phyloP scores from a whole-genome alignment of 2,113 vertebrate genomes.

The Benitochromis conjunctus region DNA sequence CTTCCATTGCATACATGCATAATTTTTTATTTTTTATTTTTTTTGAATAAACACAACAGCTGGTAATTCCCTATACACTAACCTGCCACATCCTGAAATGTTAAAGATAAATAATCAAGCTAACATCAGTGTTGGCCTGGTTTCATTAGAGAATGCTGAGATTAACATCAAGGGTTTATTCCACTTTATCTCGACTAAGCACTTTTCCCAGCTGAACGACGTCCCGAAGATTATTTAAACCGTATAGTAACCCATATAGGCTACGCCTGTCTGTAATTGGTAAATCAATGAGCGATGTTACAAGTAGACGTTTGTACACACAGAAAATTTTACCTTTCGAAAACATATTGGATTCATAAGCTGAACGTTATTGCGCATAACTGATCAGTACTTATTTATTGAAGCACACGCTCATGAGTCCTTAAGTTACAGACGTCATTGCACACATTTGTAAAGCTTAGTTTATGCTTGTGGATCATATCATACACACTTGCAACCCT shows the following conservation, averaged over 20 bases:
- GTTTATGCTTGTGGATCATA: neutral
- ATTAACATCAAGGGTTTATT: neutral
- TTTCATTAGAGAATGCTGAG: neutral
- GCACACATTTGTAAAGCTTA: neutral
- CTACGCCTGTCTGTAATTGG: too few species aligned
- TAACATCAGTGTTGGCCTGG: neutral
- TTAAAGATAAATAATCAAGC: neutral
- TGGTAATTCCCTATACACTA: neutral
- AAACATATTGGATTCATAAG: neutral
- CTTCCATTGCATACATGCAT: neutral
- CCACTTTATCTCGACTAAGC: neutral
- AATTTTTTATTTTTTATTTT: fast-evolving
- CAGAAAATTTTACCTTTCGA: neutral
- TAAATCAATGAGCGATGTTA: too few species aligned
- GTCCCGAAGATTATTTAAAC: too few species aligned
- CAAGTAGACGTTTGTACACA: neutral
- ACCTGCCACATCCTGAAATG: neutral
- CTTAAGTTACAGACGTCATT: neutral
- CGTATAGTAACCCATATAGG: too few species aligned
- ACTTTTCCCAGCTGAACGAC: too few species aligned
- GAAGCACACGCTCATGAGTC: neutral
- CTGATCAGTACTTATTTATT: neutral
- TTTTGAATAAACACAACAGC: neutral
- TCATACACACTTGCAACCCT: neutral
- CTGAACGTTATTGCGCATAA: neutral